A percentile compares a stretch with the other conserved stretches of the same genome.
These are phyloP conservation scores for Heterocephalus glaber DNA, from an alignment of 2,113 vertebrate genomes.

Conservation along the genomic window DNA sequence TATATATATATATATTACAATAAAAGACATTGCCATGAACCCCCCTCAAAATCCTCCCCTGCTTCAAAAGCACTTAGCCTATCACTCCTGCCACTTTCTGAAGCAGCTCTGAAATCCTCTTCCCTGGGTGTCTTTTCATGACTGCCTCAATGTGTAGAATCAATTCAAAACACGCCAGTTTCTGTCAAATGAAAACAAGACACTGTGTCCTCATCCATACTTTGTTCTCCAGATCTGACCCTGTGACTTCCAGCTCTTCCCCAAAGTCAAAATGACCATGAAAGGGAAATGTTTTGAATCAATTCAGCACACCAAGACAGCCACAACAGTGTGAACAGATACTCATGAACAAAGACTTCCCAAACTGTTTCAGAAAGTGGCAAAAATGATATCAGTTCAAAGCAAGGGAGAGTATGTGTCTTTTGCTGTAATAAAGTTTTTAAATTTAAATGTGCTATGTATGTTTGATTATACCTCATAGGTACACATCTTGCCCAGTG, in stretches of 20 bases:
- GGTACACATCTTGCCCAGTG: rapidly evolving
- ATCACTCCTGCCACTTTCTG: background rate
- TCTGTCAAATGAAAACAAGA: background rate
- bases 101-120: background rate
- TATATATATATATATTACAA: too few species aligned
- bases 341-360: background rate
- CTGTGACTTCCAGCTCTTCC: background rate
- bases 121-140: background rate
- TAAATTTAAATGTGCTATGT: background rate
- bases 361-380: rapidly evolving
- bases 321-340: background rate
- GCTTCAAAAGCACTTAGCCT: background rate
- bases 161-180: background rate
- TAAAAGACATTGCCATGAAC: background rate
- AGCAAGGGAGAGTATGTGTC: background rate
- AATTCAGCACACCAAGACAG: background rate
- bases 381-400: background rate
- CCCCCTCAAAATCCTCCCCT: background rate
- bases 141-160: background rate
- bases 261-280: background rate
- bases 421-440: background rate
- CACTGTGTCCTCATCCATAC: background rate
- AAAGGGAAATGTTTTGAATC: background rate
- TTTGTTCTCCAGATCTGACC: background rate
- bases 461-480: background rate